phyloP scores from a whole-genome alignment of 2,797 vertebrate species.

The Cuculus canorus region DNA sequence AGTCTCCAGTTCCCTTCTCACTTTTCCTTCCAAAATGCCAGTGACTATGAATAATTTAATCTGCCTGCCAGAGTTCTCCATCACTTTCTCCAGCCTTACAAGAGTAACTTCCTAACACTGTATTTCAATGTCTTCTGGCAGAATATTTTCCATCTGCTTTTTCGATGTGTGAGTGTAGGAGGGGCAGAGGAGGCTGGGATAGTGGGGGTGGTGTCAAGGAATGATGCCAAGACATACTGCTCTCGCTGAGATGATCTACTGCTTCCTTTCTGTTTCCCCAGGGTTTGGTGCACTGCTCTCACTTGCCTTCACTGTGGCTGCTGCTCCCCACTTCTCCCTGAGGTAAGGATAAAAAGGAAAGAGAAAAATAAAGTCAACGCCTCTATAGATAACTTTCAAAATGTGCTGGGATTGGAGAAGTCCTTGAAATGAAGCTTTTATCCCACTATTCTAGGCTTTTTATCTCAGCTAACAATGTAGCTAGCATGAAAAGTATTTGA shows the following conservation, averaged over 20 bases:
- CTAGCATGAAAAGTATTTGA: background rate
- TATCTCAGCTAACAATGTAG: background rate
- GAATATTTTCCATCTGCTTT: constrained; percentile 74
- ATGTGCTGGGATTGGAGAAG: background rate
- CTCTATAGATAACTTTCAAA: background rate
- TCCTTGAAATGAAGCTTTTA: background rate
- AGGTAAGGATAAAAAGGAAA: background rate
- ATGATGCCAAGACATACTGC: constrained; percentile 14
- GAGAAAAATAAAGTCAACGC: background rate
- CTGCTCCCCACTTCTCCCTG: constrained; percentile 22
- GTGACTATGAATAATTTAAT: constrained; percentile 65
- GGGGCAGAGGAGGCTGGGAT: constrained; percentile 56
- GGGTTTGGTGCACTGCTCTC: constrained; percentile 1
- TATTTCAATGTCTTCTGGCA: constrained; percentile 64
- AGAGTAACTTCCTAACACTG: constrained; percentile 68
- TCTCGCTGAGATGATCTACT: constrained; percentile 43
- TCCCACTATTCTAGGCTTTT: background rate
- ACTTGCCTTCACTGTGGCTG: constrained; percentile 11
- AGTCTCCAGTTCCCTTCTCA: constrained; percentile 24
- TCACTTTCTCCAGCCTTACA: constrained; percentile 61
- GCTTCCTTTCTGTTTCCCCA: constrained; percentile 44
- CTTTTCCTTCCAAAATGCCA: constrained; percentile 65
- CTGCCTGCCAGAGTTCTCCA: constrained; percentile 56
- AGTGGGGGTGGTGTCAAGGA: constrained; percentile 46
- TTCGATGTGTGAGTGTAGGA: constrained; percentile 57